Percentiles rank a stretch among this genome's conserved stretches.
Evolutionary conservation across 2,113 vertebrate genomes (phyloP).

Genomic region (Epinephelus moara): DNA sequence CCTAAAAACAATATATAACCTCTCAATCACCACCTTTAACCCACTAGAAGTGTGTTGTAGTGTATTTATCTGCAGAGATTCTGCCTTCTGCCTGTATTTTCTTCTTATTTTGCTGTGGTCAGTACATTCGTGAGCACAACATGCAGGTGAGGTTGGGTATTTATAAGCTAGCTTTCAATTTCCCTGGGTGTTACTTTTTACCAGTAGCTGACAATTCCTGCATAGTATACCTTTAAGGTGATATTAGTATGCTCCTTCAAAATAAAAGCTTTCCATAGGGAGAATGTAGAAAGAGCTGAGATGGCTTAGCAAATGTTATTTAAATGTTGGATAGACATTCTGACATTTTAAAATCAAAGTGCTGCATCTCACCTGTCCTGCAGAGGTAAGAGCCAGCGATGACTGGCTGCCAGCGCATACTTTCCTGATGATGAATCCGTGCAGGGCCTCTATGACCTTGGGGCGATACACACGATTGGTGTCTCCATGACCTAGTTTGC

Average conservation of each 20-base stretch:
- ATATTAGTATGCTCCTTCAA: not conserved
- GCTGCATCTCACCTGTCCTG: conserved; percentile 84
- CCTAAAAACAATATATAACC: too few relatives aligned
- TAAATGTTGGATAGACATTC: not conserved
- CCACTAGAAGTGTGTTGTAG: too few relatives aligned
- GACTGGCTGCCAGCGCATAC: conserved; percentile 88
- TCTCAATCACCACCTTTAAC: too few relatives aligned
- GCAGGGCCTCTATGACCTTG: conserved; percentile 86
- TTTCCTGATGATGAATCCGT: conserved; percentile 87
- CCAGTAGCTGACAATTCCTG: too few relatives aligned
- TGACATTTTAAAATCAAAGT: not conserved
- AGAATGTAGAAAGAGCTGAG: not conserved
- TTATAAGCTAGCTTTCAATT: too few relatives aligned
- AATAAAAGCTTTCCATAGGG: not conserved
- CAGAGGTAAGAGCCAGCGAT: conserved; percentile 87
- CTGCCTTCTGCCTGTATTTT: too few relatives aligned
- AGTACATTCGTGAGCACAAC: too few relatives aligned
- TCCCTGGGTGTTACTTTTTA: too few relatives aligned
- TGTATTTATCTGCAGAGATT: too few relatives aligned
- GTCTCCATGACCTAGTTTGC: conserved; percentile 89
- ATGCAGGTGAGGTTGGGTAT: too few relatives aligned
- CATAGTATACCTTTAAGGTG: not conserved
- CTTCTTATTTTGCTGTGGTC: too few relatives aligned
- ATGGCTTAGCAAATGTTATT: not conserved
- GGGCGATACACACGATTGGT: conserved; percentile 88